Evolutionary conservation across 1,140 invertebrate genomes (phyloP), one percentile per base, ranked within the genome.

Genomic region (Thaumetopoea pityocampa): DNA sequence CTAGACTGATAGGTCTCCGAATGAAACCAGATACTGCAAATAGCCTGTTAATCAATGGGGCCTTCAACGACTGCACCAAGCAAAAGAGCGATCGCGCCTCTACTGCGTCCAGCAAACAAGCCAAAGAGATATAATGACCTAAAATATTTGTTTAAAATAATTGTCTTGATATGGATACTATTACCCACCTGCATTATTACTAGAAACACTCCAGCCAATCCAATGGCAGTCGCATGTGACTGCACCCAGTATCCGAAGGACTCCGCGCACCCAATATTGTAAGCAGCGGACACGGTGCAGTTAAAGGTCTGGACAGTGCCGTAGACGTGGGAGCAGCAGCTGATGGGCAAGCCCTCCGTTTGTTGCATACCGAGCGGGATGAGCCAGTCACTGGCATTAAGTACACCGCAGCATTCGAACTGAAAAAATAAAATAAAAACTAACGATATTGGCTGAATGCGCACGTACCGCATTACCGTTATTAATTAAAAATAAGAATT

Each of bases 321-420:
- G 22, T 61, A 56, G 0, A 78, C 58, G 18, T 76, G 52, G 0
- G 15, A 5, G 59, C 92, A 94, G 63, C 92, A 94, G 23, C 87
- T 88, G 0, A 89, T 35, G 1, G 92, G 92, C 4, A 93, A 44
- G 0, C 54, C 58, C 0, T 27, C 18, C 5, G 63, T 18, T 0
- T 72, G 55, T 0, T 38, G 20, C 0, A 45, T 40, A 35, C 40
- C 47, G 14, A 52, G 59, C 53, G 19, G 56, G 0, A 19, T 12
- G 4, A 76, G 22, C 93, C 93, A 95, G 42, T 95, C 91, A 0
- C 57, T 68, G 5, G 76, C 78, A 12, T 83, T 84, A 0, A 58
- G 37, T 0, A 91, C 87, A 1, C 94, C 93, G 55, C 93, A 95
- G 67, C 94, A 96, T 1, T 87, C 15, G 32, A 94, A 91, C 90